Percentiles rank a stretch among this genome's conserved stretches.
Conservation (phyloP, 2,797 vertebrate species). For the Anabacerthia variegaticeps region DNA sequence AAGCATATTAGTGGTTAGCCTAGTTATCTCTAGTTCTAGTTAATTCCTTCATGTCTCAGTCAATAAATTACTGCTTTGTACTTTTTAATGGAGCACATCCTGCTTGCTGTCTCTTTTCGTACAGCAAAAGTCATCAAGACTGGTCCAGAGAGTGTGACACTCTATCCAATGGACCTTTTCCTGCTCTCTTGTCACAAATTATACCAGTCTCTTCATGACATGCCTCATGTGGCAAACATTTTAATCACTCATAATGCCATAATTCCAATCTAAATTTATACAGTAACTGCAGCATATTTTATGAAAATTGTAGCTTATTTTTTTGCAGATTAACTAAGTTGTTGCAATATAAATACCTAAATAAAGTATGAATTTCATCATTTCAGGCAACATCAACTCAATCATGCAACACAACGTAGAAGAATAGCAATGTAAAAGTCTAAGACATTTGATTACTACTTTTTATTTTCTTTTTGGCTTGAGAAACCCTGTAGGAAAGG, state of each 20-base stretch:
- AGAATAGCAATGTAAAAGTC: background rate
- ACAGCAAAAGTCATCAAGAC: background rate
- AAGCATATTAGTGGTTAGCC: background rate
- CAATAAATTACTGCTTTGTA: background rate
- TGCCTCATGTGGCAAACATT: background rate
- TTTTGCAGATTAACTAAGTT: background rate
- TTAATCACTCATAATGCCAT: background rate
- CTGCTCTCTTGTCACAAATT: background rate
- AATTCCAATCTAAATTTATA: background rate
- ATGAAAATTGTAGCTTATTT: background rate
- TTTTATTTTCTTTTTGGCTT: background rate
- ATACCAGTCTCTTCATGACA: too few species aligned
- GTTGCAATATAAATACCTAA: background rate
- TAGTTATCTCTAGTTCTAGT: background rate
- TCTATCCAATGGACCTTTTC: background rate
- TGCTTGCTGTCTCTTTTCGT: background rate
- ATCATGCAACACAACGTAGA: accelerated
- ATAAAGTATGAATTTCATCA: background rate
- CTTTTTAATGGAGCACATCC: background rate
- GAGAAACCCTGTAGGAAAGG: background rate
- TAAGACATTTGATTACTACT: background rate
- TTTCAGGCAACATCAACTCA: background rate
- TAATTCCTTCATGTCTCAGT: background rate
- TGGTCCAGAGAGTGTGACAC: background rate
- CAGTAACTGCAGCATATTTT: background rate